phyloP scores from a whole-genome alignment of 2,113 vertebrate genomes.

The Carlito syrichta region DNA sequence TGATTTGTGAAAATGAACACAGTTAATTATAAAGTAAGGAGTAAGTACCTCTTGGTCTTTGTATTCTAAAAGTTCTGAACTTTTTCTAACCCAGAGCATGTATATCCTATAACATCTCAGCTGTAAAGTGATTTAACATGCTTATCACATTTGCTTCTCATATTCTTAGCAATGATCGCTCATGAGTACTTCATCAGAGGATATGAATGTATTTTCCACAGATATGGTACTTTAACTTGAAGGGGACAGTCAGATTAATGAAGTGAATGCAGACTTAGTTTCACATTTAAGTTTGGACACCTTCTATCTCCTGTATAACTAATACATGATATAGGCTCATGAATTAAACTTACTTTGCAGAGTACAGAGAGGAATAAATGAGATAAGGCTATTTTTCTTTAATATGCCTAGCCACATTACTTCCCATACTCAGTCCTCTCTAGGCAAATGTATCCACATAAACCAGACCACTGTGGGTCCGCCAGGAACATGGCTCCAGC shows the following conservation, averaged over 20 bases:
- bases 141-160: background rate
- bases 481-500: too few species aligned
- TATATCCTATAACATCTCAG: background rate
- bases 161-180: background rate
- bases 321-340: background rate
- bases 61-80: background rate
- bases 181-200: background rate
- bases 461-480: too few species aligned
- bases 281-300: background rate
- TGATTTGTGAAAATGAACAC: background rate
- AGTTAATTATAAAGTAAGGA: background rate
- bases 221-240: background rate
- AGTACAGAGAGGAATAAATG: background rate
- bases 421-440: fast-evolving
- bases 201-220: background rate
- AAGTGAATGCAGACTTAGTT: background rate
- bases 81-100: background rate
- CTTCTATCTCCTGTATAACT: background rate
- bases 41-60: background rate
- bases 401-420: background rate
- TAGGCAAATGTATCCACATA: too few species aligned
- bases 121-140: background rate
- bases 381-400: background rate
- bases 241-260: background rate
- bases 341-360: background rate